Base-by-base conservation (phyloP, 2,888 invertebrate genomes). In the Entomobrya multifasciata region DNA sequence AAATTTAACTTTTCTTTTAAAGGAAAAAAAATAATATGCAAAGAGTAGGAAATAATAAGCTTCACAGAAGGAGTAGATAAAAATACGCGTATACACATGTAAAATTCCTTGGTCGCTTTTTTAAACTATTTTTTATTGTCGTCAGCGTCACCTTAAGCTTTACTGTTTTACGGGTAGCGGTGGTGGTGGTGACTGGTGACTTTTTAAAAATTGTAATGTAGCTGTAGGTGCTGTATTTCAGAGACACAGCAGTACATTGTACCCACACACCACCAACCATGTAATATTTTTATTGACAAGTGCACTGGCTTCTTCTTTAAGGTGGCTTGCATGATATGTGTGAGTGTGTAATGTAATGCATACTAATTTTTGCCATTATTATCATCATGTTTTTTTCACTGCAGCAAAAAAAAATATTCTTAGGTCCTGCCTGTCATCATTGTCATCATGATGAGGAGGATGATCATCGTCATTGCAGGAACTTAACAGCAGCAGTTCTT, bases 271-370 rank as follows among this genome's bases (percentile, higher is more conserved):
- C 57, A 25, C 52, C 52, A 52, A n/a, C 52, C 13, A 79, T 80
- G 55, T 47, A 10, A 36, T 41, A 11, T 70, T 70, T 81, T 57
- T 82, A 82, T 82, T 82, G 82, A 81, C 82, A 57, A 30, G 22
- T 57, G 65, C n/a, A 65, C 11, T 57, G 1, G n/a, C 20, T 17
- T 55, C 8, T 22, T 25, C 52, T 52, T 52, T 20, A 17, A 17
- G 52, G 52, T 52, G 52, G 52, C 52, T 4, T 52, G n/a, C 17
- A n/a, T n/a, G n/a, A n/a, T n/a, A n/a, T n/a, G n/a, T n/a, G n/a
- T n/a, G n/a, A n/a, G n/a, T n/a, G n/a, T n/a, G n/a, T n/a, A n/a
- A n/a, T 17, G 17, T 52, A 15, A 47, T 47, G 47, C 47, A 47
- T n/a, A 52, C 20, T 52, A n/a, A 52, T 52, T 52, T 20, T 52